Percentiles rank a stretch among this genome's conserved stretches.
These are phyloP conservation scores for Misgurnus anguillicaudatus DNA, from an alignment of 2,113 vertebrate species.

Conservation along the genomic window DNA sequence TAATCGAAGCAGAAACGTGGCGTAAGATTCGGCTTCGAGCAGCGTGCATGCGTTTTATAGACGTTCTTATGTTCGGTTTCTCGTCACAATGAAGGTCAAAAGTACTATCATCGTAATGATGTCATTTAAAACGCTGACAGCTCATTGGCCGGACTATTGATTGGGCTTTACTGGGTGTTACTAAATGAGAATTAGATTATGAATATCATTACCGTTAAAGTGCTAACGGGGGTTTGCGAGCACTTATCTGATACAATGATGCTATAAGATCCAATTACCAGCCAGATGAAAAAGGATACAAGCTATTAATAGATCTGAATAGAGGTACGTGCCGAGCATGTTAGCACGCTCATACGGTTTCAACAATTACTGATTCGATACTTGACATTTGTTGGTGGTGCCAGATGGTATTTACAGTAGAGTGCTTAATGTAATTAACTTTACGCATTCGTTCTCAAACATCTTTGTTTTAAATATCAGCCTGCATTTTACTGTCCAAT, in stretches of 20 bases:
- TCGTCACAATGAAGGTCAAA: constrained; percentile 65
- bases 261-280: constrained; percentile 34
- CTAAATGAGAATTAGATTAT: constrained; percentile 38
- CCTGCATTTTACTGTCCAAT: too few relatives aligned
- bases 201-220: constrained; percentile 53
- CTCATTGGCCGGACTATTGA: constrained; percentile 74
- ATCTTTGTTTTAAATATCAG: too few relatives aligned
- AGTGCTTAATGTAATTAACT: too few relatives aligned
- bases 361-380: background rate
- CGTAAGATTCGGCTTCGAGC: background rate
- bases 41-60: background rate
- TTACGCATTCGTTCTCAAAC: too few relatives aligned
- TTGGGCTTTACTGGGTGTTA: constrained; percentile 44
- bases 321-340: background rate
- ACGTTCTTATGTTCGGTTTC: background rate
- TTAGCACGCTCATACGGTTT: background rate
- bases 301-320: constrained; percentile 12
- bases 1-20: background rate
- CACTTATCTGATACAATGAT: constrained; percentile 32
- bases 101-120: constrained; percentile 67
- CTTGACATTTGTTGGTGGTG: too few relatives aligned
- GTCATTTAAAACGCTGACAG: constrained; percentile 75
- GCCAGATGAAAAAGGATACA: constrained; percentile 15
- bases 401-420: too few relatives aligned
- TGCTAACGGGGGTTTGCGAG: constrained; percentile 27